Percentiles rank a stretch among this genome's conserved stretches.
Conservation (phyloP, 2,797 vertebrate genomes). For the Hemitrygon akajei region DNA sequence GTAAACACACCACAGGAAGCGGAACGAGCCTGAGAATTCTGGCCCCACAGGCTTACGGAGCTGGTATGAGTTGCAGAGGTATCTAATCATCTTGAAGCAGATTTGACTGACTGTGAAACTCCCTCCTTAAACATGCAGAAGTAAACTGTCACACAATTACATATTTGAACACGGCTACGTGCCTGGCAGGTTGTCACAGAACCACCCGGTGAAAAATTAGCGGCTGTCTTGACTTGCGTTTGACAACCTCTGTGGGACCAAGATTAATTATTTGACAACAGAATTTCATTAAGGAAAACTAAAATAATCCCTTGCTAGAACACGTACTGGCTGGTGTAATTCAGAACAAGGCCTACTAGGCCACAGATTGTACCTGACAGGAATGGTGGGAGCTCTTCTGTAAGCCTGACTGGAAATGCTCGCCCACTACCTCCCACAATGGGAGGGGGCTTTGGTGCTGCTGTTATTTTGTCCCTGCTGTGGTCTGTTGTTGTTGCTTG, state of each 20-base stretch:
- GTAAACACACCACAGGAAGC: neutral
- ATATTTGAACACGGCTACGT: neutral
- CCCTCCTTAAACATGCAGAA: neutral
- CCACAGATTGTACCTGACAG: neutral
- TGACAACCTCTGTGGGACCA: slow-evolving; percentile 10
- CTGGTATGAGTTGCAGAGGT: neutral
- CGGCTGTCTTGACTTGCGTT: neutral
- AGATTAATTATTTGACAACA: slow-evolving; percentile 33
- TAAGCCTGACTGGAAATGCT: neutral
- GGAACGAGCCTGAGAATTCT: neutral
- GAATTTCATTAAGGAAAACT: slow-evolving; percentile 14
- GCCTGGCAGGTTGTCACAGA: slow-evolving; percentile 2
- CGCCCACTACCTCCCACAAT: neutral
- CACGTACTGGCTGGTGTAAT: neutral
- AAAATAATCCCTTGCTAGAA: neutral
- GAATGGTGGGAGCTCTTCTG: neutral
- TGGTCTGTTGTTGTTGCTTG: no score
- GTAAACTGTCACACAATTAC: slow-evolving; percentile 10
- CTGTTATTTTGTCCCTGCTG: no score
- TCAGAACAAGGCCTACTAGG: neutral
- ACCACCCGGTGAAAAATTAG: slow-evolving; percentile 12
- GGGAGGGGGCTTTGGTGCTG: neutral
- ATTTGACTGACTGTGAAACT: neutral
- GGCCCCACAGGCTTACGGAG: no score
- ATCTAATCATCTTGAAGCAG: neutral